phyloP scores from a whole-genome alignment of 2,797 vertebrate genomes.

The Hydrophis major region DNA sequence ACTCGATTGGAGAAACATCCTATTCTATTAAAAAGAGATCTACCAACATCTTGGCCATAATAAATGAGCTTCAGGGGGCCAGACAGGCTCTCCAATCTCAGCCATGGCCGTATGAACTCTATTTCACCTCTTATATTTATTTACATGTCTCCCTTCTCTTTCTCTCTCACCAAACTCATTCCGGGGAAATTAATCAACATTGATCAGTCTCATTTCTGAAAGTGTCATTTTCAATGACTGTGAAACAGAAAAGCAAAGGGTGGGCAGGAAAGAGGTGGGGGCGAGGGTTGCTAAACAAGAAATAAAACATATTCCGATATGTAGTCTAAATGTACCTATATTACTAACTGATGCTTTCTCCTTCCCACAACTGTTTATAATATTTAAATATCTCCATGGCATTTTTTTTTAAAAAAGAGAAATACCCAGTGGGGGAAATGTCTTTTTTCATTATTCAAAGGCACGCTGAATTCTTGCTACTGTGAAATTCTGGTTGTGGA shows the following conservation, averaged over 20 bases:
- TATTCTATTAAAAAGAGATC: constrained; percentile 14
- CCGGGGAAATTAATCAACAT: constrained; percentile 34
- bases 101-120: constrained; percentile 23
- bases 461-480: background rate
- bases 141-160: constrained; percentile 7
- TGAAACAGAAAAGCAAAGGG: background rate
- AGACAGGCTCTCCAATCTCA: constrained; percentile 26
- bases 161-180: constrained; percentile 19
- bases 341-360: constrained; percentile 1
- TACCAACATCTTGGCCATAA: background rate
- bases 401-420: background rate
- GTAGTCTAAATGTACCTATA: constrained; percentile 15
- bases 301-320: constrained; percentile 22
- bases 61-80: constrained; percentile 22
- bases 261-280: background rate
- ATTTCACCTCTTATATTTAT: constrained; percentile 37
- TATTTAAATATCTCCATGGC: background rate
- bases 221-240: constrained; percentile 14
- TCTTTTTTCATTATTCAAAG: constrained; percentile 2
- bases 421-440: background rate
- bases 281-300: background rate
- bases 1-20: constrained; percentile 17
- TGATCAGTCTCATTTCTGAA: constrained; percentile 22
- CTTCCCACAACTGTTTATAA: background rate
- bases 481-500: background rate